These are phyloP conservation scores for Tetramorium alpestre DNA, from an alignment of 1,140 invertebrate genomes.

Conservation along the genomic window DNA sequence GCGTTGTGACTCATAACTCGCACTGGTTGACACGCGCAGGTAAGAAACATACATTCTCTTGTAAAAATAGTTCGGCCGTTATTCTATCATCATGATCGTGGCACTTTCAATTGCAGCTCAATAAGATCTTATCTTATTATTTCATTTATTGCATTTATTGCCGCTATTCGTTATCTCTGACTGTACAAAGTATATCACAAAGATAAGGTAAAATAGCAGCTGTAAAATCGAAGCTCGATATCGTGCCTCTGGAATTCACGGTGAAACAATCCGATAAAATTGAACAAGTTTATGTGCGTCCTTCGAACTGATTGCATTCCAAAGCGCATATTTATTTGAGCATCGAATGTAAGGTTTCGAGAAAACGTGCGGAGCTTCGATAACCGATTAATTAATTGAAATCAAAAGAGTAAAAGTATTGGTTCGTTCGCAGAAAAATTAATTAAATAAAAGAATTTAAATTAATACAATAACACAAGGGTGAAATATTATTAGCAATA, in stretches of 20 bases:
- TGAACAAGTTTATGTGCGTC: conserved; percentile 14
- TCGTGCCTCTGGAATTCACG: conserved; percentile 40
- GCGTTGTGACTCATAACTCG: conserved; percentile 66
- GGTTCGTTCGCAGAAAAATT: neutral
- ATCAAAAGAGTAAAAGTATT: neutral
- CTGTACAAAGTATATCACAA: neutral
- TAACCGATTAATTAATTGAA: conserved; percentile 5
- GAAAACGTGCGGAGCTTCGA: neutral
- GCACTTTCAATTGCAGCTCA: conserved; percentile 60
- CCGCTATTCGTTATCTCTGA: neutral
- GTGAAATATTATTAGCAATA: neutral
- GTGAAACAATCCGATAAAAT: conserved; percentile 8
- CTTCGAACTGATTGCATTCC: conserved; percentile 22
- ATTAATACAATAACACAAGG: neutral
- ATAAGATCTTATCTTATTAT: conserved; percentile 64
- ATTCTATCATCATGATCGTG: conserved; percentile 49
- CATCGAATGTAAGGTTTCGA: neutral
- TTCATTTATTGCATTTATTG: conserved; percentile 38
- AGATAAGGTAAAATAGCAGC: conserved; percentile 15
- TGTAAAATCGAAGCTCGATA: conserved; percentile 22
- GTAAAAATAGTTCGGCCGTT: conserved; percentile 50
- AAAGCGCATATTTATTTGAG: neutral
- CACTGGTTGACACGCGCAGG: conserved; percentile 55
- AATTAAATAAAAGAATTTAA: neutral
- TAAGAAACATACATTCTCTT: conserved; percentile 21